phyloP scores from a whole-genome alignment of 1,140 invertebrate species.

The Antheraea pernyi region DNA sequence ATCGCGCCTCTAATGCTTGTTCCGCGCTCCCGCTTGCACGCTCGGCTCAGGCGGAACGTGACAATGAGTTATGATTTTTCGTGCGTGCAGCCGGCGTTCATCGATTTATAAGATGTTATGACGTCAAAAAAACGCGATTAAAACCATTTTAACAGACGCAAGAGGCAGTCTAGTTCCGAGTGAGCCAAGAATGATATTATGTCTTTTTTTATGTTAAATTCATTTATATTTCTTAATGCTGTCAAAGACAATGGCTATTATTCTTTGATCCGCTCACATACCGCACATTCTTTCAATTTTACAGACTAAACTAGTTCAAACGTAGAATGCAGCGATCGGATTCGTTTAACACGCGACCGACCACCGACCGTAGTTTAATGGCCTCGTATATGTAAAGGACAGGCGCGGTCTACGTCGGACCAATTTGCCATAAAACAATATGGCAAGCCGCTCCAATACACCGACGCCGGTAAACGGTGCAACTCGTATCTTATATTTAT shows the following conservation, averaged over 20 bases:
- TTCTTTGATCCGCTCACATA: background rate
- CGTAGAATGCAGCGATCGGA: conserved; percentile 64
- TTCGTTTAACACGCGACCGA: conserved; percentile 76
- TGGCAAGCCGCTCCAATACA: conserved; percentile 49
- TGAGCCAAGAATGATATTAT: too few relatives aligned
- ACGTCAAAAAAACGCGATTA: too few relatives aligned
- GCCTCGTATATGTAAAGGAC: conserved; percentile 76
- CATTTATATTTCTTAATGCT: background rate
- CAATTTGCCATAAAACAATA: conserved; percentile 79
- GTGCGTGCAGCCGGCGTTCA: too few relatives aligned
- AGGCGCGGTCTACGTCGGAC: conserved; percentile 68
- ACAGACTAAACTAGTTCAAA: conserved; percentile 37
- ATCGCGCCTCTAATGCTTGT: too few relatives aligned
- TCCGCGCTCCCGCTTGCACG: too few relatives aligned
- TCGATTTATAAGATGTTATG: too few relatives aligned
- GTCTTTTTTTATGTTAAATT: background rate
- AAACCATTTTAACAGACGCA: too few relatives aligned
- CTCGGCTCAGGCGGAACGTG: too few relatives aligned
- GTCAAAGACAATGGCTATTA: background rate
- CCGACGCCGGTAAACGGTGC: conserved; percentile 47
- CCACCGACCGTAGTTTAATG: conserved; percentile 71
- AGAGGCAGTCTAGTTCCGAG: too few relatives aligned
- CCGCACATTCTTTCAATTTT: conserved; percentile 16
- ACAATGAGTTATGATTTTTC: too few relatives aligned
- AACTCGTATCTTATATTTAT: conserved; percentile 61